Base-by-base conservation (phyloP, 2,888 invertebrate genomes). In the Papilio protenor region DNA sequence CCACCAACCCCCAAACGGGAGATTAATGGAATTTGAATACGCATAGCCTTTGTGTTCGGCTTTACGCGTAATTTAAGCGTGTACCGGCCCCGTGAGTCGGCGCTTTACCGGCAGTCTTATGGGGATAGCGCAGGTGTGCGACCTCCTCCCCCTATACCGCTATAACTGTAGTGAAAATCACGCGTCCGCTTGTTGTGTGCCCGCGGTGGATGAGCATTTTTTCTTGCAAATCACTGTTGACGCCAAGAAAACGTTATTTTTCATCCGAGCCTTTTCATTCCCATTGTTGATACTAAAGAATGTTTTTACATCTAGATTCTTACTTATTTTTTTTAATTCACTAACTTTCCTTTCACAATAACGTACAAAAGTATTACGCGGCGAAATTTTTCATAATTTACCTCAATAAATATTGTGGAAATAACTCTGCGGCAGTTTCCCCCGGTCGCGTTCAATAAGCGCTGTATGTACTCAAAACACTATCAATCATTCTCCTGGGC, bases 1-100 rank as follows among this genome's bases (percentile, higher is more conserved):
- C 92, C 92, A 91, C 92, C 91, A 90, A 90, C 91, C 91, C 91
- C 89, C 87, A 89, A 89, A 87, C 91, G 86, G 90, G 93, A 94
- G 94, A 94, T 94, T 94, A 94, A 94, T 94, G 94, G 94, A 93
- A 94, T 94, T 94, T 94, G 94, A 94, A 94, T 94, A 94, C 93
- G 94, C 93, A 93, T 93, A 92, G 92, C 92, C 93, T 93, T 94
- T 94, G 94, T 94, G 91, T 91, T 92, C 92, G 91, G 91, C 90
- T 94, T 94, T 93, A 94, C 94, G 93, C 93, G 94, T 94, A 94
- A 94, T 94, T 94, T 94, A 89, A 92, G 91, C 92, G 90, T 89
- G 87, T 91, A 90, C 91, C 91, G 91, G 89, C 90, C 91, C 88
- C 87, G 90, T 94, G 94, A 94, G 90, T 93, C 86, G 88, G 90